Base-by-base conservation (phyloP, 1,140 invertebrate species). In the Brachionus koreanus region DNA sequence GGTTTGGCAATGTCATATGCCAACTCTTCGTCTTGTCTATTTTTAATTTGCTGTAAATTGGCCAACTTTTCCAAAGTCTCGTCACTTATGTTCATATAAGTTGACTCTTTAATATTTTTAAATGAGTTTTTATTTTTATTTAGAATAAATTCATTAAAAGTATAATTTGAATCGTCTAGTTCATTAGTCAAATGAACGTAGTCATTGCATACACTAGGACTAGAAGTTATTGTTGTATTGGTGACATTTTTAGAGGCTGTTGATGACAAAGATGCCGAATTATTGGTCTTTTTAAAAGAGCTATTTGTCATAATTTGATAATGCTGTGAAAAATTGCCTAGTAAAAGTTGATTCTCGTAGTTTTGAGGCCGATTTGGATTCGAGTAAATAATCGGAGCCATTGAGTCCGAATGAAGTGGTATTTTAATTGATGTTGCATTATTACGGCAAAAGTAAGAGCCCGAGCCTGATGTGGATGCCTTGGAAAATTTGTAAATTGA, bases 1-100 rank as follows among this genome's bases (percentile, higher is more conserved):
- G 72, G 29, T 19, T 77, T 42, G 35, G 52, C 52, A n/a, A 77
- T 61, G 43, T 77, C 75, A 37, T 77, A 77, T 4, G 75, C 52
- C 16, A 77, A 2, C 43, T 77, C 75, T 72, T 72, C 75, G 12
- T 52, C 75, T 46, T 77, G 46, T 77, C 19, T 52, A 10, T 77
- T 77, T 77, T 61, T 61, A 25, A 77, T 37, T 52, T 72, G 33
- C 19, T 72, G 67, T 9, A 72, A 72, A 42, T 72, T 33, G 7
- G 37, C 37, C n/a, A 72, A 39, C 19, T 16, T 72, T 39, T 39
- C 33, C 35, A 72, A 39, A 16, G 33, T 72, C 16, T 72, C 33
- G 1, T 65, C 63, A 33, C 63, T 65, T 65, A 65, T 33, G 4
- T 65, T 65, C 33, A 65, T 37, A 33, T 65, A 65, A 65, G 25